Conservation (phyloP, 2,797 vertebrate species). For the Florisuga fusca region DNA sequence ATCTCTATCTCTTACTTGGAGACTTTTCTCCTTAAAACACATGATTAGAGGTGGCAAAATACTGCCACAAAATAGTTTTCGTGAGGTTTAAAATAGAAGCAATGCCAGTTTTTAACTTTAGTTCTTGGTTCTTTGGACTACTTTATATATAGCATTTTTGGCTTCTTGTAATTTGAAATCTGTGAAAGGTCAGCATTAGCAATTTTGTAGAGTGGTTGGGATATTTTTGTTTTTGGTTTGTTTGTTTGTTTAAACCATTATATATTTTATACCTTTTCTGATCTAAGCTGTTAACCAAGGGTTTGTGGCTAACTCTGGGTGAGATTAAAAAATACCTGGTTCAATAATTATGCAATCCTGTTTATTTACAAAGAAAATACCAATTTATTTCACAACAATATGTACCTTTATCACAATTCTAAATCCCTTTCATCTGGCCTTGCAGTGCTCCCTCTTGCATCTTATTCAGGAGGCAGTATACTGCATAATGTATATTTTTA, state of each 20-base stretch:
- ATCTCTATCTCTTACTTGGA: conserved; percentile 2
- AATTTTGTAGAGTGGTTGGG: neutral
- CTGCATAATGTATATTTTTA: neutral
- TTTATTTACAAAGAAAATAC: neutral
- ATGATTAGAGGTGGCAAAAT: conserved; percentile 34
- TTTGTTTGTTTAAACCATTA: neutral
- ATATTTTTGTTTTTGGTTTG: neutral
- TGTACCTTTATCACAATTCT: neutral
- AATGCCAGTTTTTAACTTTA: neutral
- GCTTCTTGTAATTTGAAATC: neutral
- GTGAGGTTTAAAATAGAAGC: conserved; percentile 2
- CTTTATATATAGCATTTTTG: neutral
- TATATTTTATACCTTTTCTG: neutral
- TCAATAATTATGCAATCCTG: neutral
- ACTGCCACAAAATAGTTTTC: neutral
- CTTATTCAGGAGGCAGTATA: neutral
- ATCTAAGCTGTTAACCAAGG: neutral
- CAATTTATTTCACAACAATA: neutral
- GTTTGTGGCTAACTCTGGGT: neutral
- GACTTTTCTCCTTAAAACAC: conserved; percentile 7
- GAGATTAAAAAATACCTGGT: neutral
- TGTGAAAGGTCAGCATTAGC: neutral
- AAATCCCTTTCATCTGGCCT: neutral
- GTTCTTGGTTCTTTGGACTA: neutral
- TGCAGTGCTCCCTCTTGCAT: neutral